phyloP scores from a whole-genome alignment of 2,797 vertebrate species.

The Danionella dracula region DNA sequence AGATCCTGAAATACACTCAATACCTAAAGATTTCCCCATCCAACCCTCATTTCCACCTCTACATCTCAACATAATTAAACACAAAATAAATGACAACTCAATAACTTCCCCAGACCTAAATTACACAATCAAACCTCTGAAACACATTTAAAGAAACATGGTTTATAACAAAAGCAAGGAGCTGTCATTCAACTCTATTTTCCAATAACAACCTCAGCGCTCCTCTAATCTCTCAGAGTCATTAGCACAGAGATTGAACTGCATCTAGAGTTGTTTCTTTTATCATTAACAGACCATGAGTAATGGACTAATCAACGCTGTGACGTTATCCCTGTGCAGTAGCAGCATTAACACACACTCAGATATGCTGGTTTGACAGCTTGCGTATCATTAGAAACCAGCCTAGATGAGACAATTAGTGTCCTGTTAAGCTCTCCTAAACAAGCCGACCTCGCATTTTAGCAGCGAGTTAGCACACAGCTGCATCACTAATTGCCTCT shows the following conservation, averaged over 20 bases:
- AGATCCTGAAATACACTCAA: no score
- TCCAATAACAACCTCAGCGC: not conserved
- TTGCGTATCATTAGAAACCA: conserved; percentile 25
- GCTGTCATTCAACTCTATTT: not conserved
- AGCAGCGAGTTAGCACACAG: conserved; percentile 15
- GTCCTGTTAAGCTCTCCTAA: not conserved
- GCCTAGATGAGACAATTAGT: conserved; percentile 9
- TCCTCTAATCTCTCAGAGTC: not conserved
- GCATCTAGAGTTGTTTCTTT: not conserved
- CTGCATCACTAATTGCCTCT: not conserved
- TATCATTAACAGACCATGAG: conserved; percentile 28
- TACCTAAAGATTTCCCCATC: not conserved
- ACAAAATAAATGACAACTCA: not conserved
- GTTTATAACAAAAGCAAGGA: not conserved
- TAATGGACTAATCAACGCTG: conserved; percentile 28
- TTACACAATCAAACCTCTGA: not conserved
- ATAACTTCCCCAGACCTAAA: not conserved
- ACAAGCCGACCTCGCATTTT: conserved; percentile 9
- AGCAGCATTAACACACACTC: not conserved
- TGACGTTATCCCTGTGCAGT: conserved; percentile 1
- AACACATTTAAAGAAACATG: not conserved
- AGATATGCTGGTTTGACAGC: conserved; percentile 24
- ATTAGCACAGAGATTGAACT: conserved; percentile 5
- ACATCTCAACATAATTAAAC: not conserved
- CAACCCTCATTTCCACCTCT: not conserved